Evolutionary conservation across 1,140 invertebrate species (phyloP).

Genomic region (Laodelphax striatellus): DNA sequence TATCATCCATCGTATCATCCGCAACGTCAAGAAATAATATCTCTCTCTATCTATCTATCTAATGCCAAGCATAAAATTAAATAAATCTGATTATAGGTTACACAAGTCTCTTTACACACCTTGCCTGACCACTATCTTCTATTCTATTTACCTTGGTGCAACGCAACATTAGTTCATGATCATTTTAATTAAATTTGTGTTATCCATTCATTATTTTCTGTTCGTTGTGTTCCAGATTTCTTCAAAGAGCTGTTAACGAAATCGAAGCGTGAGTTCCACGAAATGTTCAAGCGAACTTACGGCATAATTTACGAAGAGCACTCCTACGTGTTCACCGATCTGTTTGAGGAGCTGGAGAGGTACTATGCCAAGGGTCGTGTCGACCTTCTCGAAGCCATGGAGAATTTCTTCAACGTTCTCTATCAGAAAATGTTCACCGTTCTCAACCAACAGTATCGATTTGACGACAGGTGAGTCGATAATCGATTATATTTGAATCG

Average conservation of each 20-base stretch:
- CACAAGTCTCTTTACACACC: no score
- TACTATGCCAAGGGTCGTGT: slow-evolving; percentile 77
- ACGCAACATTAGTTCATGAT: no score
- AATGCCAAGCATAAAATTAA: no score
- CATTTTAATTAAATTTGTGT: no score
- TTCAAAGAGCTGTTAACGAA: slow-evolving; percentile 72
- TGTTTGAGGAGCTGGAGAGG: slow-evolving; percentile 80
- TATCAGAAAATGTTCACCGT: slow-evolving; percentile 96
- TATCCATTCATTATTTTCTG: slow-evolving; percentile 7
- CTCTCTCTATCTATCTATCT: no score
- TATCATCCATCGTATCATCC: no score
- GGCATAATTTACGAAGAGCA: slow-evolving; percentile 92
- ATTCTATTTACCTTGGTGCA: no score
- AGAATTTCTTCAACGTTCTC: slow-evolving; percentile 83
- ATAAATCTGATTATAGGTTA: no score
- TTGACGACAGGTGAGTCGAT: slow-evolving; percentile 64
- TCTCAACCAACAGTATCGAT: slow-evolving; percentile 79
- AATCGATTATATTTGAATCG: no score
- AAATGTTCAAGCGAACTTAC: slow-evolving; percentile 91
- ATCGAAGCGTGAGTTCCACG: slow-evolving; percentile 76
- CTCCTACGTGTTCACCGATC: slow-evolving; percentile 78
- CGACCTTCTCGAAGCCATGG: slow-evolving; percentile 74
- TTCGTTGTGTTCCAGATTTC: slow-evolving; percentile 60
- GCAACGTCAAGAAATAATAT: no score
- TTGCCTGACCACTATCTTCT: no score